phyloP scores from a whole-genome alignment of 2,113 vertebrate species.

The Procapra przewalskii region DNA sequence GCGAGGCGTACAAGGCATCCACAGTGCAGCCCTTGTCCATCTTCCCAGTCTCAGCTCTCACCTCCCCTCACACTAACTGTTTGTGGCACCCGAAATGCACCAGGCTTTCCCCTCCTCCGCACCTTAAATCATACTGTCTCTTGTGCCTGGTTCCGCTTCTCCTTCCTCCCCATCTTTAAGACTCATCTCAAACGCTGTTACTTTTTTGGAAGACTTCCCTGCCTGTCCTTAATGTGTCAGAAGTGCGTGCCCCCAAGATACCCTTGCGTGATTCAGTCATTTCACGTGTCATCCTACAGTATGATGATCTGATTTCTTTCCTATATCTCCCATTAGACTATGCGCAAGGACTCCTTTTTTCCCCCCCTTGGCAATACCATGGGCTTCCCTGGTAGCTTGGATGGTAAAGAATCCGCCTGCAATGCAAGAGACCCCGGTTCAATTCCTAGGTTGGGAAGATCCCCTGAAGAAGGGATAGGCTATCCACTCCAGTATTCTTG shows the following conservation, averaged over 20 bases:
- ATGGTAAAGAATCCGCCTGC: neutral
- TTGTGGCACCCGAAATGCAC: neutral
- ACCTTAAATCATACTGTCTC: neutral
- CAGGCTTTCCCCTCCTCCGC: neutral
- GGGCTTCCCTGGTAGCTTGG: neutral
- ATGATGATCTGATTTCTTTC: neutral
- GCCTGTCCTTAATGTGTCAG: neutral
- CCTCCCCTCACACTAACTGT: neutral
- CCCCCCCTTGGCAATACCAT: neutral
- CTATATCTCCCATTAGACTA: neutral
- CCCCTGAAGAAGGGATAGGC: neutral
- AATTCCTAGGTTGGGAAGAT: neutral
- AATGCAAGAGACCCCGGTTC: neutral
- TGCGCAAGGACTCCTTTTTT: neutral
- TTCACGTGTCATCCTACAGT: neutral
- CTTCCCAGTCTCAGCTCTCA: neutral
- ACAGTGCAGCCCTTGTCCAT: neutral
- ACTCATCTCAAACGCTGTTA: neutral
- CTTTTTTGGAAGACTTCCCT: neutral
- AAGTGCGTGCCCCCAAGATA: neutral
- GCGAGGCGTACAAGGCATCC: neutral
- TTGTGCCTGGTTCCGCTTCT: neutral
- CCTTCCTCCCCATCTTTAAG: neutral
- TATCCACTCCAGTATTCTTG: neutral
- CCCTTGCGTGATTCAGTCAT: neutral